Percentiles rank a stretch among this genome's conserved stretches.
These are phyloP conservation scores for Heterodera schachtii DNA, from an alignment of 1,140 invertebrate genomes.

Conservation along the genomic window DNA sequence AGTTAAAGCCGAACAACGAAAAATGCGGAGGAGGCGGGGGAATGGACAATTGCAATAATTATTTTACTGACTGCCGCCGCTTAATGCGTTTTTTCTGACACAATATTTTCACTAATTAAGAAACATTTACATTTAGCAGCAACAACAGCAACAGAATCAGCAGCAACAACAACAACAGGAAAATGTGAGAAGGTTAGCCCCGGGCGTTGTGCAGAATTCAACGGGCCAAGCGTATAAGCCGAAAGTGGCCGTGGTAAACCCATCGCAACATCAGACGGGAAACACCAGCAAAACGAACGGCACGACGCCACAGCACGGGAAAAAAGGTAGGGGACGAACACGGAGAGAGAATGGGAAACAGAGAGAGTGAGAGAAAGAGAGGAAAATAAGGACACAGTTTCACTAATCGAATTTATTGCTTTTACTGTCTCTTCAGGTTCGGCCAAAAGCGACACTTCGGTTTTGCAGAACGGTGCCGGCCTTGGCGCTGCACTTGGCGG, in stretches of 20 bases:
- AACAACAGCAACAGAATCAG: background rate
- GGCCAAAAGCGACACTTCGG: background rate
- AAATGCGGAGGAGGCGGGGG: background rate
- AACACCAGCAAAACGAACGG: slow-evolving; percentile 20
- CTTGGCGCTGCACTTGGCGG: background rate
- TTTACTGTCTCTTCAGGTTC: background rate
- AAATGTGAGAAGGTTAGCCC: slow-evolving; percentile 24
- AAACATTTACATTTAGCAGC: too few relatives aligned
- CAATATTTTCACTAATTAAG: too few relatives aligned
- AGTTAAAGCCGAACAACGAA: background rate
- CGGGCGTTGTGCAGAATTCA: slow-evolving; percentile 48
- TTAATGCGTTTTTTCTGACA: too few relatives aligned
- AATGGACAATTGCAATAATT: background rate
- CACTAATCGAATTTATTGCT: background rate
- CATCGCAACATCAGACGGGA: slow-evolving; percentile 29
- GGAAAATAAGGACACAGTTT: too few relatives aligned
- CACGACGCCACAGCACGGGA: slow-evolving; percentile 19
- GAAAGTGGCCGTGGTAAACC: slow-evolving; percentile 43
- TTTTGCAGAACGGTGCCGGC: slow-evolving; percentile 9
- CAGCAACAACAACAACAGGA: slow-evolving; percentile 32
- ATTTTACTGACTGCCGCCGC: background rate
- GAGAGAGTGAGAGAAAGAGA: too few relatives aligned
- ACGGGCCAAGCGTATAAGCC: slow-evolving; percentile 56
- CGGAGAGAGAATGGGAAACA: too few relatives aligned
- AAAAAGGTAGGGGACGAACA: background rate